Evolutionary conservation across 2,888 invertebrate species (phyloP), one percentile per base, ranked within the genome.

Genomic region (Drosophila trichaetosa): DNA sequence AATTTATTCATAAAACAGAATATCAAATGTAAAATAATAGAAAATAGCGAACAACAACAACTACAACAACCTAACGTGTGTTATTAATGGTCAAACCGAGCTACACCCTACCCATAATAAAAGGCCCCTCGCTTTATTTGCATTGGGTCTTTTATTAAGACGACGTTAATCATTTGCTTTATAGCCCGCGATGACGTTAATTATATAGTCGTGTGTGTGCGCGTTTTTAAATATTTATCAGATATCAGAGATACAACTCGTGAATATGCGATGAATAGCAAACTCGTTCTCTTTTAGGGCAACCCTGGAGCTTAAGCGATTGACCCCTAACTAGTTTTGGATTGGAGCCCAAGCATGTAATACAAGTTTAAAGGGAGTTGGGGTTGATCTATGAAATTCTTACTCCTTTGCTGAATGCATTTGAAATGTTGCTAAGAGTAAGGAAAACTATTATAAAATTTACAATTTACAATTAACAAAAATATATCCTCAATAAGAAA

Each of bases 1-100:
- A 89, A 87, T 87, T 87, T 87, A 87, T 87, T 87, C 87, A 87
- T 90, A 87, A 75, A 63, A 73, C 62, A 46, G 77, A 78, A 88
- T 80, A 78, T 83, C 73, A 74, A 74, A 76, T 77, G 71, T 79
- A 77, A 77, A 79, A 79, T 75, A 67, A 74, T 77, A 76, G 75
- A 86, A 86, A 79, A 84, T 76, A 84, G 64, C 77, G 59, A 87
- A 70, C 65, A 70, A 56, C 36, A 36, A 34, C 54, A 13, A 24
- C 24, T 53, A 67, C 61, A 70, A 75, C 56, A 74, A 77, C 59
- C 54, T 33, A 73, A 74, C 71, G 59, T 79, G 53, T 77, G 66
- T 77, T 76, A 79, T 83, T 83, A 83, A 83, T 76, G 66, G 49
- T 59, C 56, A 59, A 61, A n/a, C 58, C 64, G 27, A 18, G 29